Base-by-base conservation (phyloP, 2,888 invertebrate genomes). In the Patella depressa region DNA sequence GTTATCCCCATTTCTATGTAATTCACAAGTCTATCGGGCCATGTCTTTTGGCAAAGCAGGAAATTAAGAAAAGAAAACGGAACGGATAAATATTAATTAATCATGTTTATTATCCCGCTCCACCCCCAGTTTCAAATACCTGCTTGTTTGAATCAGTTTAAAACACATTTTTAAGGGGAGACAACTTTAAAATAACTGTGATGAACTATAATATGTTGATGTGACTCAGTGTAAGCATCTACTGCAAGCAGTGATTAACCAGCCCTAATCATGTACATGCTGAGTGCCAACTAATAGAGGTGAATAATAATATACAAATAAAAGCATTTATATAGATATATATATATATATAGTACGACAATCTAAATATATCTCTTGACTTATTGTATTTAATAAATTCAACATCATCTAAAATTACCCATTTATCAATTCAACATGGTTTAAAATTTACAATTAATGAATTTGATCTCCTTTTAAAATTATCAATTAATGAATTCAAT, bases 271-370 rank as follows among this genome's bases (percentile, higher is more conserved):
- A 19, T 24, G 24, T 24, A 65, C 65, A 65, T 53, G 57, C 73
- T n/a, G 11, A 24, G 65, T 65, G 72, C 53, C 45, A 45, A 45
- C 45, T 72, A 72, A 72, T 45, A 72, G 15, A 72, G 45, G 72
- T 72, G 53, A n/a, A 45, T 12, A 53, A 45, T 12, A 53, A n/a
- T 11, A 29, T 24, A 24, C 19, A 72, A 53, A 19, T 19, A 53
- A 53, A 72, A 72, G 72, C 54, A 72, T 19, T n/a, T 19, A 54
- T 45, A 7, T 45, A 45, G 0, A 45, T 45, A 45, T 45, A 7
- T 45, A 45, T 9, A 45, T 45, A 45, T 45, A 45, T 45, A 45
- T 45, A 45, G 45, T 45, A 45, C 7, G 45, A 45, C 45, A 45
- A 45, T 45, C 45, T 45, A 45, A 45, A 45, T 45, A 45, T 45